Conservation (phyloP, 2,888 invertebrate species). For the Xylophagus ater region DNA sequence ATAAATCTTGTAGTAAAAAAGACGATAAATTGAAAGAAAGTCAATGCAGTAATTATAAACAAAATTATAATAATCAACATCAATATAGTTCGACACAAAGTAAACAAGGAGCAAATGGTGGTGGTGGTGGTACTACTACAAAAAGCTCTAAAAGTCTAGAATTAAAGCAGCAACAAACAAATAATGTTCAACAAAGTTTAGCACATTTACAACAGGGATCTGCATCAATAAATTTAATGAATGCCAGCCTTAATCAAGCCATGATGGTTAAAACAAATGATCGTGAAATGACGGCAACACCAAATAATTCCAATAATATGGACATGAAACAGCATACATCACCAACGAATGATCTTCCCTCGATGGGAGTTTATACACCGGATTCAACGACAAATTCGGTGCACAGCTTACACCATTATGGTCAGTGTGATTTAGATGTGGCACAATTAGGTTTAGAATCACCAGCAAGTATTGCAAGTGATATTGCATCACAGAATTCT, state of each 20-base stretch:
- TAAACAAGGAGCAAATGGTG: slow-evolving; percentile 8
- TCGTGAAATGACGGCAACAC: slow-evolving; percentile 29
- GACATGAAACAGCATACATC: slow-evolving; percentile 36
- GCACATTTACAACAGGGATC: slow-evolving; percentile 13
- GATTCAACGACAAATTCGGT: slow-evolving; percentile 76
- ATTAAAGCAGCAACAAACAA: slow-evolving; percentile 16
- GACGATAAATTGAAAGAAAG: slow-evolving; percentile 25
- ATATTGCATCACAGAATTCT: slow-evolving; percentile 65
- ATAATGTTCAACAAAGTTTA: slow-evolving; percentile 12
- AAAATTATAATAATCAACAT: slow-evolving; percentile 13
- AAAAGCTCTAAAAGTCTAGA: slow-evolving; percentile 1
- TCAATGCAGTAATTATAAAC: slow-evolving; percentile 16
- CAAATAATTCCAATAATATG: slow-evolving; percentile 31
- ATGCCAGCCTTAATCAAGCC: slow-evolving; percentile 14
- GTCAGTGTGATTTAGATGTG: slow-evolving; percentile 73
- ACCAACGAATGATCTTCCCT: slow-evolving; percentile 52
- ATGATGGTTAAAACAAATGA: slow-evolving; percentile 11
- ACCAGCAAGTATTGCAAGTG: slow-evolving; percentile 77
- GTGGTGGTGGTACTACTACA: background rate
- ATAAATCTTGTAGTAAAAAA: slow-evolving; percentile 24
- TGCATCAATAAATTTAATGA: slow-evolving; percentile 19
- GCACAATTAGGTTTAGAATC: slow-evolving; percentile 77
- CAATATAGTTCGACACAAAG: slow-evolving; percentile 7
- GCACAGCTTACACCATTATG: slow-evolving; percentile 65
- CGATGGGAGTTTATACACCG: slow-evolving; percentile 77